These are phyloP conservation scores for Iguana delicatissima DNA, from an alignment of 2,797 vertebrate species.

Conservation along the genomic window DNA sequence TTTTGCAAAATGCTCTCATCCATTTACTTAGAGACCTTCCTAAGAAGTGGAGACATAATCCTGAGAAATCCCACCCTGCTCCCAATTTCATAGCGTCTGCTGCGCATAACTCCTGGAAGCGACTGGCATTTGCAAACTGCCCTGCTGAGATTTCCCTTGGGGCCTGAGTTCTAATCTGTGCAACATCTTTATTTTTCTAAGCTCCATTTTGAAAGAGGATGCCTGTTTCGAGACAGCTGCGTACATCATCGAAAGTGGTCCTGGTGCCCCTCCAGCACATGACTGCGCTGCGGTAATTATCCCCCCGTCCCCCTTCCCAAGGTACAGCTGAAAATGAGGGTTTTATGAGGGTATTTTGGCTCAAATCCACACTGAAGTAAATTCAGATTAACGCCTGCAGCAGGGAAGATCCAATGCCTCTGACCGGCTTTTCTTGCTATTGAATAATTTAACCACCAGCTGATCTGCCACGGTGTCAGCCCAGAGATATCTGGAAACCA, in stretches of 20 bases:
- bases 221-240: not conserved
- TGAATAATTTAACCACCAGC: not conserved
- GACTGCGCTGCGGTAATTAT: not conserved
- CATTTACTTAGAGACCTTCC: not conserved
- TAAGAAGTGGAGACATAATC: not conserved
- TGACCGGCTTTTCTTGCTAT: not conserved
- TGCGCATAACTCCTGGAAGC: not conserved
- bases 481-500: not conserved
- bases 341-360: not conserved
- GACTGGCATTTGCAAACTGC: not conserved
- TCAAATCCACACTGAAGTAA: not conserved
- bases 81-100: not conserved
- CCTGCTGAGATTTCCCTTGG: not conserved
- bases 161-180: not conserved
- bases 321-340: too few relatives aligned
- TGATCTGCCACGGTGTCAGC: not conserved
- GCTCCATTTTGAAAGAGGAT: not conserved
- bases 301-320: too few relatives aligned
- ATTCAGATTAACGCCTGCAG: not conserved
- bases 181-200: not conserved
- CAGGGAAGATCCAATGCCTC: too few relatives aligned
- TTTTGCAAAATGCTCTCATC: not conserved
- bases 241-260: not conserved
- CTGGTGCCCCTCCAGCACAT: fast-evolving
- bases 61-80: not conserved